A percentile compares a stretch with the other conserved stretches of the same genome.
phyloP scores from a whole-genome alignment of 2,888 invertebrate species.

The Acanthoscelides obtectus region DNA sequence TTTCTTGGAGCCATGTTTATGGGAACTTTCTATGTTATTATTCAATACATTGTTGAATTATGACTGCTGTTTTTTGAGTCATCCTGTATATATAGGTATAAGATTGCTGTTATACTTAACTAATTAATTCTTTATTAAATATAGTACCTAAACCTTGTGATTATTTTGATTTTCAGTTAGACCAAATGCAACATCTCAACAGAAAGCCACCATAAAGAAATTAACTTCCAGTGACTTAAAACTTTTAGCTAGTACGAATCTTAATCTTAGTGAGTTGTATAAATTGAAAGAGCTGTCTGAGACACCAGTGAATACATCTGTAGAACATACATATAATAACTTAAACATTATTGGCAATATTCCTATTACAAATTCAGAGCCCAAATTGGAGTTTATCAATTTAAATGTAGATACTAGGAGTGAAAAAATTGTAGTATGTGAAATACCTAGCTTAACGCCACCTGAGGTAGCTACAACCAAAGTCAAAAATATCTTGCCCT shows the following conservation, averaged over 20 bases:
- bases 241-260: conserved; percentile 55
- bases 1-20: no score
- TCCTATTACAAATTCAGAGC: conserved; percentile 4
- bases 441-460: conserved; percentile 1
- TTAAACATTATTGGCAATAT: conserved; percentile 28
- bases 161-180: conserved; percentile 53
- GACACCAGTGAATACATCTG: conserved; percentile 16
- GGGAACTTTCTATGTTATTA: no score
- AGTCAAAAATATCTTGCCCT: neutral
- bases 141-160: no score
- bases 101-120: no score
- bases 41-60: no score
- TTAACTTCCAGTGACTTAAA: conserved; percentile 63
- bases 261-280: conserved; percentile 54
- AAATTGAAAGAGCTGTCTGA: conserved; percentile 48
- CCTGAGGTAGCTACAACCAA: neutral
- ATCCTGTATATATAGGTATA: no score
- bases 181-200: conserved; percentile 57
- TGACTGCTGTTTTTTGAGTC: no score
- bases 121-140: no score
- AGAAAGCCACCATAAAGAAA: conserved; percentile 63
- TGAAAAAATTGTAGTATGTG: conserved; percentile 11
- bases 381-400: conserved; percentile 11
- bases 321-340: conserved; percentile 42
- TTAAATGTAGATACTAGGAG: conserved; percentile 10